A percentile compares a stretch with the other conserved stretches of the same genome.
These are phyloP conservation scores for Noctua janthina DNA, from an alignment of 2,888 invertebrate species.

Conservation along the genomic window DNA sequence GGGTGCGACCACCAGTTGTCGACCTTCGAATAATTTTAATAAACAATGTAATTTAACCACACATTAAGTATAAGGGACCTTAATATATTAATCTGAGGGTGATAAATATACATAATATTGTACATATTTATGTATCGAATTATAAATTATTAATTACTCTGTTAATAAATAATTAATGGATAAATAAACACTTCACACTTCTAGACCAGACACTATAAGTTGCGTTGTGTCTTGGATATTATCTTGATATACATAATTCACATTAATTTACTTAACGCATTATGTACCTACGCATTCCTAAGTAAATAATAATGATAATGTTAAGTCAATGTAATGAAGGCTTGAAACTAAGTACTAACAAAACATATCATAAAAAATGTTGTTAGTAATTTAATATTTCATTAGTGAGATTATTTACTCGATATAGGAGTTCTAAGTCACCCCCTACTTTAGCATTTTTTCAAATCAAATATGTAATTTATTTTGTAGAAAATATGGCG, in stretches of 20 bases:
- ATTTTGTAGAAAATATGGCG: neutral
- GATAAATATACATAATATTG: slow-evolving; percentile 24
- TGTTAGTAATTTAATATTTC: neutral
- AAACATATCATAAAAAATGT: neutral
- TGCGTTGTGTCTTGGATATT: slow-evolving; percentile 16
- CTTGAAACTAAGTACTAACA: neutral
- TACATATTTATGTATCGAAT: slow-evolving; percentile 23
- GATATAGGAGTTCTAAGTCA: neutral
- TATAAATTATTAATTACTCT: slow-evolving; percentile 19
- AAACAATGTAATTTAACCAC: neutral
- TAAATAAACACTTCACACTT: slow-evolving; percentile 36
- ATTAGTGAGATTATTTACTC: neutral
- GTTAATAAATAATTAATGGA: slow-evolving; percentile 27
- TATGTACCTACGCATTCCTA: neutral
- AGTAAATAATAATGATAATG: neutral
- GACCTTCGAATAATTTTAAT: slow-evolving; percentile 48
- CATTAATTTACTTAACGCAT: neutral
- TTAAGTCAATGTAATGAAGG: neutral
- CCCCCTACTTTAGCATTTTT: neutral
- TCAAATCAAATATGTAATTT: neutral
- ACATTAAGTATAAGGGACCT: neutral
- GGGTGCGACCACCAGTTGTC: slow-evolving; percentile 37
- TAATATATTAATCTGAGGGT: slow-evolving; percentile 25
- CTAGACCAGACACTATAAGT: neutral
- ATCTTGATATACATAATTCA: neutral